Base-by-base conservation (phyloP, 2,888 invertebrate genomes). In the Galerucella nymphaeae region DNA sequence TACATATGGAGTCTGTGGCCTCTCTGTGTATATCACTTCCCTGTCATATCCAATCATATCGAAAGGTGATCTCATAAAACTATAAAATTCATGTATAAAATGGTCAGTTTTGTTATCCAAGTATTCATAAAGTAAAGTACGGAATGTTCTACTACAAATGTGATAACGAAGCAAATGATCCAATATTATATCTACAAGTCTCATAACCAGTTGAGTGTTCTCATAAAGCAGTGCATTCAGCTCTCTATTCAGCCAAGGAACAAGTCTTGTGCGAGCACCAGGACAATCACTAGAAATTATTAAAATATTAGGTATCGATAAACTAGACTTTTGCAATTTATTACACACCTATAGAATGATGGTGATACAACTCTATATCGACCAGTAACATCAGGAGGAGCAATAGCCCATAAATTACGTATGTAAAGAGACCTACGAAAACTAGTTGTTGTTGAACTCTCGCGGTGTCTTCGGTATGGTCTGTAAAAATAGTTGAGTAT, bases 201-300 rank as follows among this genome's bases (percentile, higher is more conserved):
- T 91, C 61, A 91, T 89, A 70, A 93, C 90, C 81, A 91, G 90
- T 16, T 90, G 90, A 2, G 89, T 86, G 81, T 91, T 90, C 77
- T 91, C 90, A 76, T 90, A 89, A 30, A 96, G 86, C 65, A 96
- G 88, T 73, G 93, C 94, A 79, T 91, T 90, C 41, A 98, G 88
- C 86, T 98, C 97, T 76, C 98, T 89, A 84, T 93, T 93, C 42
- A 98, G 88, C 96, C 96, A 98, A 1, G 95, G 95, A 75, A 94
- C 91, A 69, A 98, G 88, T 1, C 97, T 91, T 84, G 94, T 93
- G 76, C 93, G 89, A 84, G 94, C 93, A 14, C 93, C 92, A 70
- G 94, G 94, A 87, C 96, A 92, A 83, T 90, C 89, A 85, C 94
- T 93, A 83, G 5, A 55, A 53, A 66, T 74, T 72, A 66, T 18